Conservation (phyloP, 2,888 invertebrate genomes). For the Plagiodera versicolora region DNA sequence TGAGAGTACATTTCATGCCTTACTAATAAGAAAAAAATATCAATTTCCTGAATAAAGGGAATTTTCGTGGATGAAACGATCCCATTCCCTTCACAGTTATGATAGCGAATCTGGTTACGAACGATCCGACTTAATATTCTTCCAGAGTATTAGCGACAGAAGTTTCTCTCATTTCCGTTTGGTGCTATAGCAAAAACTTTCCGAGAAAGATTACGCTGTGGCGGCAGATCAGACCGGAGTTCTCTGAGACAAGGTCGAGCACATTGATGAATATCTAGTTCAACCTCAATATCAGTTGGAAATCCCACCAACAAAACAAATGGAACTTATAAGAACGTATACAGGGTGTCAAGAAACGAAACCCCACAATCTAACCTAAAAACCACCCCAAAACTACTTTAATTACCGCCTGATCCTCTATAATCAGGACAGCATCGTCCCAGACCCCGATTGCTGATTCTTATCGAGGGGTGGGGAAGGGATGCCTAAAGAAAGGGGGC, state of each 20-base stretch:
- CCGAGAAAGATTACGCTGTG: neutral
- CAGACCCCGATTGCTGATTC: slow-evolving; percentile 21
- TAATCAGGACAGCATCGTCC: slow-evolving; percentile 20
- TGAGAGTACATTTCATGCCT: too few relatives aligned
- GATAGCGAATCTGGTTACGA: neutral
- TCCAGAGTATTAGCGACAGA: neutral
- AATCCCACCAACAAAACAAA: too few relatives aligned
- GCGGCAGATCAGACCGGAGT: too few relatives aligned
- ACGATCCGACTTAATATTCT: neutral
- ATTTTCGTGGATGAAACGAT: too few relatives aligned
- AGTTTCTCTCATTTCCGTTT: neutral
- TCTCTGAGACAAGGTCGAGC: too few relatives aligned
- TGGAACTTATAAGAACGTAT: too few relatives aligned
- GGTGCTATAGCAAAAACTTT: neutral
- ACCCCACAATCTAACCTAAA: too few relatives aligned
- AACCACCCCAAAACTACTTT: neutral
- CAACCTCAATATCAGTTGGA: too few relatives aligned
- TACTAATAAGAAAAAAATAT: too few relatives aligned
- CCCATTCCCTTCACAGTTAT: neutral
- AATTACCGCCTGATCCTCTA: slow-evolving; percentile 14
- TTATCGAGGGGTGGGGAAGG: slow-evolving; percentile 18
- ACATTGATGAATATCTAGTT: too few relatives aligned
- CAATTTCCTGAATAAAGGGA: too few relatives aligned
- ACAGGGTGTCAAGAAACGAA: too few relatives aligned
- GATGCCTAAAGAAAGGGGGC: slow-evolving; percentile 10